Conservation (phyloP, 2,888 invertebrate genomes). For the Polymixis flavicincta region DNA sequence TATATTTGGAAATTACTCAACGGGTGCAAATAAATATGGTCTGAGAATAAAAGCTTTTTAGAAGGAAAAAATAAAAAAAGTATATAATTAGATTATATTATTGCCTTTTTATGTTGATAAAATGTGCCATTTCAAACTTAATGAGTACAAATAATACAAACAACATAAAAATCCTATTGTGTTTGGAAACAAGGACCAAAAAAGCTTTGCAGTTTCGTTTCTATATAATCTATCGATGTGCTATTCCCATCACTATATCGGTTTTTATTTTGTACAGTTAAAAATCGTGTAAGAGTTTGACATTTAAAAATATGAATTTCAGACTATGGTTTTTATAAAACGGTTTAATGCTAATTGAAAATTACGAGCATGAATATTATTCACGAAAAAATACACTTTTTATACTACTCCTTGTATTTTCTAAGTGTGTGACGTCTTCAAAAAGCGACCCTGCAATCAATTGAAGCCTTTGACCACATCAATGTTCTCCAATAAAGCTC, state of each 20-base stretch:
- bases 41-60: not conserved
- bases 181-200: not conserved
- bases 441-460: not conserved
- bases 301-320: not conserved
- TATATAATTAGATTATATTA: fast-evolving
- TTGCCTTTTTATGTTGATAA: not conserved
- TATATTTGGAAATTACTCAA: slow-evolving; percentile 29
- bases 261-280: too few species aligned
- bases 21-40: not conserved
- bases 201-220: not conserved
- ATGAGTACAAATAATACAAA: too few species aligned
- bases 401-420: too few species aligned
- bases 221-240: too few species aligned
- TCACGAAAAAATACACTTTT: not conserved
- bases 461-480: not conserved
- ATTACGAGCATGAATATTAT: too few species aligned
- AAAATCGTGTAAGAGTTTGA: not conserved
- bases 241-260: too few species aligned
- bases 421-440: not conserved
- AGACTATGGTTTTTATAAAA: too few species aligned
- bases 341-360: too few species aligned
- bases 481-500: too few species aligned
- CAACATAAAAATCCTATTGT: too few species aligned
- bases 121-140: not conserved
- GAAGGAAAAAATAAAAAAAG: not conserved